Evolutionary conservation across 2,888 invertebrate species (phyloP).

Genomic region (Diloba caeruleocephala): DNA sequence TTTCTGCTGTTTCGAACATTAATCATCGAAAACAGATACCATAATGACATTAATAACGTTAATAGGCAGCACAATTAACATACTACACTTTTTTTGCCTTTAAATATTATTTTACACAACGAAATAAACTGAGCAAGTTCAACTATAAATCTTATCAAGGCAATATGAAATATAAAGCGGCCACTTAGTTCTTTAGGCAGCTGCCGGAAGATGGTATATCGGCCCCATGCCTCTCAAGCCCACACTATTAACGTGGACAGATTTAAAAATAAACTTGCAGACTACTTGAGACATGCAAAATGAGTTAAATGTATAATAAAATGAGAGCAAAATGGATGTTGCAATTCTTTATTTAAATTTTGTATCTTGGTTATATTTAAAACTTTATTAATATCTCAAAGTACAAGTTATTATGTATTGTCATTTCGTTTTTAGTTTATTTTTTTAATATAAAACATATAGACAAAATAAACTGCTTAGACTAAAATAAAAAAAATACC

Average conservation of each 20-base stretch:
- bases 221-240: constrained; percentile 45
- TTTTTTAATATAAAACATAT: too few species aligned
- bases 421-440: too few species aligned
- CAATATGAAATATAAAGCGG: constrained; percentile 46
- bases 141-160: constrained; percentile 50
- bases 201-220: constrained; percentile 55
- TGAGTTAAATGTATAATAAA: constrained; percentile 28
- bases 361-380: not conserved
- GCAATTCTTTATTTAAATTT: constrained; percentile 15
- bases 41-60: constrained; percentile 40
- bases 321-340: constrained; percentile 15
- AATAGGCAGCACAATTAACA: constrained; percentile 44
- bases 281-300: constrained; percentile 46
- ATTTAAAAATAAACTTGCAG: constrained; percentile 56
- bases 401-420: too few species aligned
- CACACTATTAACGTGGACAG: constrained; percentile 59
- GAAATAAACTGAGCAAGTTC: constrained; percentile 27
- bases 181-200: constrained; percentile 50
- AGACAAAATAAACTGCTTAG: not conserved
- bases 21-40: constrained; percentile 46
- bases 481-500: constrained; percentile 32
- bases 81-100: constrained; percentile 30
- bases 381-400: too few species aligned
- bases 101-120: constrained; percentile 15
- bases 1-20: constrained; percentile 42